phyloP scores from a whole-genome alignment of 2,888 invertebrate species.

The Noctua comes region DNA sequence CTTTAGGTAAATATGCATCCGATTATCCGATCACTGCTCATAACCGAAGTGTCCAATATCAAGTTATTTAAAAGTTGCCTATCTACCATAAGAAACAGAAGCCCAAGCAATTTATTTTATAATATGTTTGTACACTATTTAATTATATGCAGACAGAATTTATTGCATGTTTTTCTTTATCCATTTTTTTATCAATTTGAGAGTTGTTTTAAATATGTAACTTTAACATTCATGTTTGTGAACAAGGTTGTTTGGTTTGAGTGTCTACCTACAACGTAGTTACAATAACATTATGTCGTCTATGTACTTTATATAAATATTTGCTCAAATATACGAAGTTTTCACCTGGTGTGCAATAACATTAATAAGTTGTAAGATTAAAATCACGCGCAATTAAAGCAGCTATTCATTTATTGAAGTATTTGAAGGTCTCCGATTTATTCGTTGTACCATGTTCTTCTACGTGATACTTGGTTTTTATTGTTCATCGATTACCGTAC shows the following conservation, averaged over 20 bases:
- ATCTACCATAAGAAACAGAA: background rate
- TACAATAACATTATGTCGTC: constrained; percentile 35
- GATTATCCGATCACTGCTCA: too few species aligned
- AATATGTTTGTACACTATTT: background rate
- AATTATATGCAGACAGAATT: background rate
- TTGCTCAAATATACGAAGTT: constrained; percentile 10
- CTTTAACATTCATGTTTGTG: constrained; percentile 1
- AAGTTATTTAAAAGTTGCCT: background rate
- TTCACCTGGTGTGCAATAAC: constrained; percentile 5
- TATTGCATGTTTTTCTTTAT: background rate
- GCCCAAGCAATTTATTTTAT: background rate
- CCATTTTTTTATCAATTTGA: background rate
- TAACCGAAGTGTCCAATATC: background rate
- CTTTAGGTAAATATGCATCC: too few species aligned
- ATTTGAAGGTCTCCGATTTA: constrained; percentile 29
- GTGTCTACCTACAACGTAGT: constrained; percentile 46
- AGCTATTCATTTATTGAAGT: background rate
- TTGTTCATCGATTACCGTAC: constrained; percentile 65
- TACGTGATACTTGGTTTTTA: constrained; percentile 12
- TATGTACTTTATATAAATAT: constrained; percentile 2
- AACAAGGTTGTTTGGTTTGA: constrained; percentile 29
- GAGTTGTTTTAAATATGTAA: background rate
- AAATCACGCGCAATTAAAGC: background rate
- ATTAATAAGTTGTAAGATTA: background rate
- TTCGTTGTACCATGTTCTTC: background rate